A percentile compares a stretch with the other conserved stretches of the same genome.
Evolutionary conservation across 2,888 invertebrate species (phyloP).

Genomic region (Lagria hirta): DNA sequence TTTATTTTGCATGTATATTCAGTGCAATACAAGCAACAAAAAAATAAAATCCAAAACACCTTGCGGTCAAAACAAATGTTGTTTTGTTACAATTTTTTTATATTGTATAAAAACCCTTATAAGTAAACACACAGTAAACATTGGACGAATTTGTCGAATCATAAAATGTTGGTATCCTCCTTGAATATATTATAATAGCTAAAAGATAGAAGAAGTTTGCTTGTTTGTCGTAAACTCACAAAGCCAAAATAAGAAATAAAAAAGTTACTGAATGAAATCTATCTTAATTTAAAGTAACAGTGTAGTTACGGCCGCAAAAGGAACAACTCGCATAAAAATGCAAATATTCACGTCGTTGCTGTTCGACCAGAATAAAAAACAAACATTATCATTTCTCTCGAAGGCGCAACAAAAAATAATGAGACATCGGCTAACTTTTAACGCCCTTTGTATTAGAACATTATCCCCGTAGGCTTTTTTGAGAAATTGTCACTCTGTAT

Average conservation of each 20-base stretch:
- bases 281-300: constrained; percentile 47
- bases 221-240: constrained; percentile 28
- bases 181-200: no score
- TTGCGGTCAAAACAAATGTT: no score
- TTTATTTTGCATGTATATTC: no score
- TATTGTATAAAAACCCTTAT: no score
- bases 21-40: no score
- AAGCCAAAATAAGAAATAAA: constrained; percentile 33
- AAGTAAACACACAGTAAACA: no score
- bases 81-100: no score
- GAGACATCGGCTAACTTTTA: constrained; percentile 48
- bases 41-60: no score
- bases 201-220: constrained; percentile 26
- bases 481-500: constrained; percentile 41
- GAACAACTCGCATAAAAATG: constrained; percentile 50
- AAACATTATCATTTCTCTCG: constrained; percentile 49
- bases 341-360: constrained; percentile 43
- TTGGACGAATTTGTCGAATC: no score
- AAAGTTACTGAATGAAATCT: constrained; percentile 43
- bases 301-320: constrained; percentile 44
- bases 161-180: no score
- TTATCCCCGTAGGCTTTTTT: constrained; percentile 37
- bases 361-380: constrained; percentile 45
- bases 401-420: constrained; percentile 49
- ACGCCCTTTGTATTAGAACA: constrained; percentile 41